These are phyloP conservation scores for Scophthalmus maximus DNA, from an alignment of 2,113 vertebrate species.

Conservation along the genomic window DNA sequence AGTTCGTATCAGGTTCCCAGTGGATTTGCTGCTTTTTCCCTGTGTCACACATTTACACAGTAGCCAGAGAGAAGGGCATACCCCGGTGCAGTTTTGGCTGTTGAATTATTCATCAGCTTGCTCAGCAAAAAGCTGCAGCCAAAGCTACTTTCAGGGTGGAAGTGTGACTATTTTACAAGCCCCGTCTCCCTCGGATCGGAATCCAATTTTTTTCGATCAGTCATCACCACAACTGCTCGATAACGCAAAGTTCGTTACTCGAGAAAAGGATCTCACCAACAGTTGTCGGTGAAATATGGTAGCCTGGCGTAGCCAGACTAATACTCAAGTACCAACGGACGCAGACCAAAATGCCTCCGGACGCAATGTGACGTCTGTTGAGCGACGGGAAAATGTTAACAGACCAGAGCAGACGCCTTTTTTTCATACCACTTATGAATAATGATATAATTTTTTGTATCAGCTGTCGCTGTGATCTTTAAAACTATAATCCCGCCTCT, in stretches of 20 bases:
- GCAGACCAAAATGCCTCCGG: no score
- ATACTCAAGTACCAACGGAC: no score
- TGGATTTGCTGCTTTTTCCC: constrained; percentile 34
- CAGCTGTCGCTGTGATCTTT: constrained; percentile 7
- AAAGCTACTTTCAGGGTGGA: constrained; percentile 36
- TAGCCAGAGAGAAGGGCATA: constrained; percentile 32
- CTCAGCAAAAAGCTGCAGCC: constrained; percentile 68
- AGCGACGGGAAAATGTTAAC: no score
- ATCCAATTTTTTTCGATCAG: constrained; percentile 46
- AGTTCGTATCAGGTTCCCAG: constrained; percentile 10
- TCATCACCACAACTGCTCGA: constrained; percentile 15
- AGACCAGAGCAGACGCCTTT: no score
- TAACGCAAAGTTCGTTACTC: constrained; percentile 25
- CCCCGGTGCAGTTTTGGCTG: constrained; percentile 56
- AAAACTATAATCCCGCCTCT: background rate
- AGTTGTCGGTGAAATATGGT: background rate
- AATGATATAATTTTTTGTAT: background rate
- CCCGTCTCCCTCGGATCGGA: constrained; percentile 28
- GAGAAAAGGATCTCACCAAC: background rate
- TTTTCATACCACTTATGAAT: background rate
- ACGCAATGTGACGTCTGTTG: no score
- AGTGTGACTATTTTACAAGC: constrained; percentile 49
- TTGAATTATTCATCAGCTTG: constrained; percentile 78
- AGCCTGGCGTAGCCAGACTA: no score
- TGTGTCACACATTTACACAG: constrained; percentile 38